Evolutionary conservation across 2,797 vertebrate genomes (phyloP), one percentile per base, ranked within the genome.

Genomic region (Forpus xanthops): DNA sequence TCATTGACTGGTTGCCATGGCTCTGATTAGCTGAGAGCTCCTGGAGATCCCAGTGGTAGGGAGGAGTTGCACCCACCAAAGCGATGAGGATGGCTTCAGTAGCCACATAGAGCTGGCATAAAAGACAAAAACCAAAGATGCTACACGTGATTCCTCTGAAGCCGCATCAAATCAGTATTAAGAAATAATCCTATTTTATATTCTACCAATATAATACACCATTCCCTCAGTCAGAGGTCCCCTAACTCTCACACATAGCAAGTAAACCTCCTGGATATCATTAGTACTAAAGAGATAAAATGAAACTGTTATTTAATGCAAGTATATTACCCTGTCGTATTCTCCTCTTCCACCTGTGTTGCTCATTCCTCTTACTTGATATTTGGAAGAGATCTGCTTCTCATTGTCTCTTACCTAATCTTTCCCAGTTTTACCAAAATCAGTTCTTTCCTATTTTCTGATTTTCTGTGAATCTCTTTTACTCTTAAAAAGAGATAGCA

Each of bases 51-150:
- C 98, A 98, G 89, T 92, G 92, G 90, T 98, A 98, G 0, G 98
- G 95, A 7, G 98, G 98, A 23, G 96, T 97, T 50, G 98, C 98
- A 3, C 98, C 98, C 15, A 98, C 94, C 83, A 98, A 62, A 0
- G 98, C 96, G 0, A 97, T 98, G 80, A 98, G 98, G 82, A 98
- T 96, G 37, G 98, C 98, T 85, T 98, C 98, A 2, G 97, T 98
- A 85, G 98, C 98, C 76, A 98, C 97, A 1, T 98, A 98, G 10
- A 98, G 96, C 98, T 98, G 93, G 14, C 91, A 91, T 10, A 44
- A 89, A 53, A 97, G 94, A 93, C 52, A 88, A 90, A 31, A 91
- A 41, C 8, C 30, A 93, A 31, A 89, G 42, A 37, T 47, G 18
- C 18, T 92, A 52, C 84, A 42, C 12, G 20, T 17, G 27, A 12